These are phyloP conservation scores for Stramonita haemastoma DNA, from an alignment of 2,888 invertebrate genomes.

Conservation along the genomic window DNA sequence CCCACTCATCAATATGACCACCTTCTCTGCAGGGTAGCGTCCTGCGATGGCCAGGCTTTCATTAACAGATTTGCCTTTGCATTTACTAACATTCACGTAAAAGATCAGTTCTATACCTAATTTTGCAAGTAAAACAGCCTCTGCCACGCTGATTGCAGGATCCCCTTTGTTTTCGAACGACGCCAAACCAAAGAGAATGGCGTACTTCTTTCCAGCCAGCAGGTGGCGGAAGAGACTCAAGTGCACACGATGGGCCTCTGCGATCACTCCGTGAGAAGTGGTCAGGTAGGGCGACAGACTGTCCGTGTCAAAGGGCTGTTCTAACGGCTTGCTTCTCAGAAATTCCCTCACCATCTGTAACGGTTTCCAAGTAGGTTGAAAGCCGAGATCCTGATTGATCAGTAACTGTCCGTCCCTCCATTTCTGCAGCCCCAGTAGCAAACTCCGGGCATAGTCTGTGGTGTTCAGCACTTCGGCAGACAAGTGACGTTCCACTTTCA, in stretches of 20 bases:
- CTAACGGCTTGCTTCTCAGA: neutral
- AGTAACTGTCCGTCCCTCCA: constrained; percentile 18
- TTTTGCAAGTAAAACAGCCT: constrained; percentile 42
- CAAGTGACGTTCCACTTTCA: neutral
- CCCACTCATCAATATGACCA: constrained; percentile 50
- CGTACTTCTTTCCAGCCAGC: constrained; percentile 46
- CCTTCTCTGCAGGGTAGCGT: constrained; percentile 29
- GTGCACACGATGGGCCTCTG: constrained; percentile 50
- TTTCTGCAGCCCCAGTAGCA: neutral
- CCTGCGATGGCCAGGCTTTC: constrained; percentile 7
- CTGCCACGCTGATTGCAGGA: constrained; percentile 50
- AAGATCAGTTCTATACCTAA: constrained; percentile 41
- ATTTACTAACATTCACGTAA: constrained; percentile 38
- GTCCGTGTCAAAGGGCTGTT: constrained; percentile 19
- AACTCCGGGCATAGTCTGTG: neutral
- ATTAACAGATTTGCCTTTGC: neutral
- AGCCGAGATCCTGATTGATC: neutral
- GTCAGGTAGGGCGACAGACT: constrained; percentile 36
- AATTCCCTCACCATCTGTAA: neutral
- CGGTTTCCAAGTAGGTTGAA: neutral
- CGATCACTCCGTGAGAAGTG: constrained; percentile 44
- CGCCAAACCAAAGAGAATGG: constrained; percentile 49
- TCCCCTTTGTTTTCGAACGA: constrained; percentile 54
- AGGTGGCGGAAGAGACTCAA: constrained; percentile 42
- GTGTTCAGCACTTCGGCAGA: neutral